Evolutionary conservation across 2,113 vertebrate genomes (phyloP).

Genomic region (Semicossyphus pulcher): DNA sequence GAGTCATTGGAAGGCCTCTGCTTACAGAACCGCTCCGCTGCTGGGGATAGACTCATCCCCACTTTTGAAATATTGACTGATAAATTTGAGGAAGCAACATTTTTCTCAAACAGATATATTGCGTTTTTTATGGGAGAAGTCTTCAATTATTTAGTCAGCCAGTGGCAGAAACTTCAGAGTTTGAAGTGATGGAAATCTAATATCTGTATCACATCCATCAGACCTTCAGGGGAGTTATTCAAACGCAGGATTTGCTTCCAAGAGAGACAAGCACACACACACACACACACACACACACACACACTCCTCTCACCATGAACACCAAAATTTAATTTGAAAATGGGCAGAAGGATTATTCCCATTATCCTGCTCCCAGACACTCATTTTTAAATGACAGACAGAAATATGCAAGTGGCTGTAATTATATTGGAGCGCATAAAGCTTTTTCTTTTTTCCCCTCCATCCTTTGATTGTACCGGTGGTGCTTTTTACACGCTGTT

Average conservation of each 20-base stretch:
- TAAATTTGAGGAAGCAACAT: constrained; percentile 55
- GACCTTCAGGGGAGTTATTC: constrained; percentile 59
- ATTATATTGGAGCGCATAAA: constrained; percentile 41
- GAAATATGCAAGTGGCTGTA: constrained; percentile 53
- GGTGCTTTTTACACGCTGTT: not conserved
- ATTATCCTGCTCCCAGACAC: constrained; percentile 62
- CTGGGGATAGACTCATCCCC: constrained; percentile 20
- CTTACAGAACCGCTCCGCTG: constrained; percentile 28
- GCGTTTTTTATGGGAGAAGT: constrained; percentile 50
- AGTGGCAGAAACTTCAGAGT: constrained; percentile 66
- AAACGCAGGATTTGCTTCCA: constrained; percentile 55
- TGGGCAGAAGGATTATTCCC: constrained; percentile 64
- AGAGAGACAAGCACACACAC: too few relatives aligned
- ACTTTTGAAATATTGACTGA: constrained; percentile 64
- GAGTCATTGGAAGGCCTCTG: constrained; percentile 26
- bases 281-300: too few relatives aligned
- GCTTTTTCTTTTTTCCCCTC: not conserved
- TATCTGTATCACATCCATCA: constrained; percentile 78
- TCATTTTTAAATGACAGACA: constrained; percentile 66
- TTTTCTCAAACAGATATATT: constrained; percentile 70
- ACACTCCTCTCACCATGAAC: constrained; percentile 47
- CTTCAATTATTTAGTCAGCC: constrained; percentile 77
- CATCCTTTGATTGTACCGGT: not conserved
- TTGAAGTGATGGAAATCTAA: constrained; percentile 77
- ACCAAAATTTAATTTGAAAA: constrained; percentile 72